phyloP scores from a whole-genome alignment of 2,888 invertebrate genomes.

The Protonemura montana region DNA sequence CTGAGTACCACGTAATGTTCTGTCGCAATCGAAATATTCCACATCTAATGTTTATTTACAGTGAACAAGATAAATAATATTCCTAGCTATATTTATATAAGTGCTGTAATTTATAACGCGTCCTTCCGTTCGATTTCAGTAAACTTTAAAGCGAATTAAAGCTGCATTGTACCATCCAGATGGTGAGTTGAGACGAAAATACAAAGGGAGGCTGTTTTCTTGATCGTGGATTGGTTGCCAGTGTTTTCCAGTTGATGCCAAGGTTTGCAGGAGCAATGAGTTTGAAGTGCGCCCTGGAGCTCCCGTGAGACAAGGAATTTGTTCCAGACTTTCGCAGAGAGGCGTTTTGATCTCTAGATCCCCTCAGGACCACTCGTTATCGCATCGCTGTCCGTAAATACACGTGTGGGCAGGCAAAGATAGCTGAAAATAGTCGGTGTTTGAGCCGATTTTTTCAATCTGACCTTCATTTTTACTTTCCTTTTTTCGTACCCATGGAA shows the following conservation, averaged over 20 bases:
- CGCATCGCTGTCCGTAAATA: not conserved
- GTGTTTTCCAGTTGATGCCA: not conserved
- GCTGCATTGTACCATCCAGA: not conserved
- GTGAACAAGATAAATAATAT: too few relatives aligned
- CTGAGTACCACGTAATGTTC: too few relatives aligned
- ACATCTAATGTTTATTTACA: too few relatives aligned
- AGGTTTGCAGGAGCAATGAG: not conserved
- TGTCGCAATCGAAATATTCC: too few relatives aligned
- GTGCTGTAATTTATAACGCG: too few relatives aligned
- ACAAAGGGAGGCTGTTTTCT: not conserved
- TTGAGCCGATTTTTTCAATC: not conserved
- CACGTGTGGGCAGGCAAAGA: not conserved
- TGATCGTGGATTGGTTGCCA: not conserved
- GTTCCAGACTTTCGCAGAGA: not conserved
- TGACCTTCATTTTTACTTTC: too few relatives aligned
- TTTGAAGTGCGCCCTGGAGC: not conserved
- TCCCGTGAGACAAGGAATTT: not conserved
- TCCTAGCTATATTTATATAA: too few relatives aligned
- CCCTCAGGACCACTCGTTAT: not conserved
- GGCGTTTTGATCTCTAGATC: not conserved
- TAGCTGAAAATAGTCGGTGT: not conserved
- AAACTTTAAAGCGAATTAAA: not conserved
- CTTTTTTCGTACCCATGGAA: not conserved
- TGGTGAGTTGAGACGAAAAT: not conserved
- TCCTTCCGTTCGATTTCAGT: too few relatives aligned